Percentiles rank a stretch among this genome's conserved stretches.
These are phyloP conservation scores for Ephestia elutella DNA, from an alignment of 1,140 invertebrate genomes.

Conservation along the genomic window DNA sequence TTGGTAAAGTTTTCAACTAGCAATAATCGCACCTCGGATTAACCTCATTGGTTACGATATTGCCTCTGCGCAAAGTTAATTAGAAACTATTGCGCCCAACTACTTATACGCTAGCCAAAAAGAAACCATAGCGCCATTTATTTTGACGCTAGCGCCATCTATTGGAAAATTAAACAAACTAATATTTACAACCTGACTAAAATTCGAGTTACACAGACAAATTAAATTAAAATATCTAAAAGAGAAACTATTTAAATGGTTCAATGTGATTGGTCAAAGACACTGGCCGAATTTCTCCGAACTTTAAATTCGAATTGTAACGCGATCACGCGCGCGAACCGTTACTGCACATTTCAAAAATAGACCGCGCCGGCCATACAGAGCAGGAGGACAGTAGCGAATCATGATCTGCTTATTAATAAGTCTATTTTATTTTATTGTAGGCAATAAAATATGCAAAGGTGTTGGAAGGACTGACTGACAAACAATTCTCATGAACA, in stretches of 20 bases:
- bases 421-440: constrained; percentile 66
- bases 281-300: constrained; percentile 64
- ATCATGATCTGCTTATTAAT: constrained; percentile 63
- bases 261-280: constrained; percentile 34
- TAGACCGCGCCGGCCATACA: constrained; percentile 68
- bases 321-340: constrained; percentile 61
- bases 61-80: constrained; percentile 84
- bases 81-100: neutral
- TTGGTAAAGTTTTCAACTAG: constrained; percentile 95
- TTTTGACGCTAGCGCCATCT: constrained; percentile 34
- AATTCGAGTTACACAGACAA: constrained; percentile 22
- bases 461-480: constrained; percentile 42
- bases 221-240: constrained; percentile 51
- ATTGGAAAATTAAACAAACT: constrained; percentile 4
- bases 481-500: constrained; percentile 56
- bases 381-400: constrained; percentile 59
- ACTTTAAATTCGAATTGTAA: constrained; percentile 66
- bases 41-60: constrained; percentile 92
- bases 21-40: constrained; percentile 91
- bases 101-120: neutral
- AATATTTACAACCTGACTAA: neutral
- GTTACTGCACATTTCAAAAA: constrained; percentile 72
- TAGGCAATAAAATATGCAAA: constrained; percentile 59
- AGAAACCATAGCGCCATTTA: constrained; percentile 32
- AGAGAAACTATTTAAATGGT: constrained; percentile 56